Conservation (phyloP, 37 sponge, comb jelly and placozoan genomes). For the Aphrocallistes beatrix region DNA sequence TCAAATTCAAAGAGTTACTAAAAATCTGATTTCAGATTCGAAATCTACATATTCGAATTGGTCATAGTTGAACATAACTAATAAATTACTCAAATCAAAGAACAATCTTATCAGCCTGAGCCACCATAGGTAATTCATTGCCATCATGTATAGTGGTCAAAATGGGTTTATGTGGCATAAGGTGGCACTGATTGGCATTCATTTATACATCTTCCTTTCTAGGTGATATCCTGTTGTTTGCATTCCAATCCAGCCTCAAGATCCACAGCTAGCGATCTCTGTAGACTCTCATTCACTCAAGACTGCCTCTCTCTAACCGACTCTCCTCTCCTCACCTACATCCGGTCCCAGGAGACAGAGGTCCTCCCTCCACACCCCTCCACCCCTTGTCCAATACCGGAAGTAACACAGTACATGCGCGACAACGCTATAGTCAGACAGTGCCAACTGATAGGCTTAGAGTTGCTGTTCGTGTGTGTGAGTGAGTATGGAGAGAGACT, state of each 20-base stretch:
- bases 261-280: neutral
- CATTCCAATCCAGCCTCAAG: neutral
- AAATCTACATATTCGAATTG: no score
- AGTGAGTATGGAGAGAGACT: neutral
- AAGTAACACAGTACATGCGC: neutral
- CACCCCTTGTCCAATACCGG: neutral
- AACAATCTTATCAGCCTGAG: no score
- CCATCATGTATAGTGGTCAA: no score
- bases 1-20: no score
- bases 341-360: neutral
- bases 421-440: neutral
- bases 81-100: no score
- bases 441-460: neutral
- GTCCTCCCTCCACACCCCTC: neutral
- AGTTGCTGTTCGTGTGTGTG: neutral
- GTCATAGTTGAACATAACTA: no score
- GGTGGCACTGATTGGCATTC: no score
- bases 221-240: neutral
- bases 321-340: neutral
- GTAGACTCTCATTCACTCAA: neutral
- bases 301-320: neutral
- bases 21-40: no score
- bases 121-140: no score
- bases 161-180: no score
- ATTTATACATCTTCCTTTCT: neutral